Conservation (phyloP, 2,888 invertebrate species). For the Nasonovia ribisnigri region DNA sequence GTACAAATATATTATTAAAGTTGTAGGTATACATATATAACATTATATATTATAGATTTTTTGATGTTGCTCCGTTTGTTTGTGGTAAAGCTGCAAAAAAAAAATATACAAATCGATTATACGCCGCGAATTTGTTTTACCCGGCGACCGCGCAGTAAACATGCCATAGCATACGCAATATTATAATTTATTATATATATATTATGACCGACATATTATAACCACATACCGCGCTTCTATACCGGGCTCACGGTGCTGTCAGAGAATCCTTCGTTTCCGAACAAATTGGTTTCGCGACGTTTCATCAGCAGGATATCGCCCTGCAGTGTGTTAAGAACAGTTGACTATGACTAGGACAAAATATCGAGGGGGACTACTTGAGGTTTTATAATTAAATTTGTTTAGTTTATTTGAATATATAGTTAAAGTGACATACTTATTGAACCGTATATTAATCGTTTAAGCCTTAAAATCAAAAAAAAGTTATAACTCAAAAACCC, state of each 20-base stretch:
- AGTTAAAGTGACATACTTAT: not conserved
- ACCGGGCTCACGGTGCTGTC: not conserved
- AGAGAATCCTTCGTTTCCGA: not conserved
- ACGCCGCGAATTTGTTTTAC: not conserved
- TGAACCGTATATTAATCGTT: not conserved
- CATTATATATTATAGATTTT: not conserved
- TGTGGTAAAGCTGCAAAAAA: not conserved
- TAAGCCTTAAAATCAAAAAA: not conserved
- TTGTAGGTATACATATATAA: no score
- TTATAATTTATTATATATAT: no score
- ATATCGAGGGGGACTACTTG: not conserved
- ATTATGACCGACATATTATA: not conserved
- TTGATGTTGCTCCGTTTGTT: not conserved
- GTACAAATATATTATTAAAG: no score
- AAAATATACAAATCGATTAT: not conserved
- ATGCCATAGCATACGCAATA: not conserved
- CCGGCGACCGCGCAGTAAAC: not conserved
- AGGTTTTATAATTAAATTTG: not conserved
- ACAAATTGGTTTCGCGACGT: not conserved
- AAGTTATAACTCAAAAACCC: not conserved
- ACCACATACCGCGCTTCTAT: not conserved
- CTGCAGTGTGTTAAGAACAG: not conserved
- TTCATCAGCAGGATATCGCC: not conserved
- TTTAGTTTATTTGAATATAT: not conserved
- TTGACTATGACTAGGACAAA: not conserved